Evolutionary conservation across 2,888 invertebrate species (phyloP).

Genomic region (Ochlodes sylvanus): DNA sequence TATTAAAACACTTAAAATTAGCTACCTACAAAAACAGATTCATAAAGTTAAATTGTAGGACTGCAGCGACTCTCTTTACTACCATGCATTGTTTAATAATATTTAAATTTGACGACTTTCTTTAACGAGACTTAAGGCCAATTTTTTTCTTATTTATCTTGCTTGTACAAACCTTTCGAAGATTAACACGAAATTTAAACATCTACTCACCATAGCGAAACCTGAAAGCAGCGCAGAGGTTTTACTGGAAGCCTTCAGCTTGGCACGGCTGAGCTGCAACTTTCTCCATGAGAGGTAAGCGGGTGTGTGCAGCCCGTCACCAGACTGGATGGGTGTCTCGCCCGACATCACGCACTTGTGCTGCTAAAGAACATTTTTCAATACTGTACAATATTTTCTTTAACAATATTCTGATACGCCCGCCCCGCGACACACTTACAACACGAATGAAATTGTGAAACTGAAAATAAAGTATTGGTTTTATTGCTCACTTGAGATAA

Average conservation of each 20-base stretch:
- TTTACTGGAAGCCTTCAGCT: constrained; percentile 98
- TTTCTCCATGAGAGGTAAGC: constrained; percentile 96
- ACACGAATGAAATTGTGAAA: constrained; percentile 11
- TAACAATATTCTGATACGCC: neutral
- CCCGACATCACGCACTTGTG: constrained; percentile 79
- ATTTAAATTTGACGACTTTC: too few species aligned
- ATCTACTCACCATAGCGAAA: constrained; percentile 95
- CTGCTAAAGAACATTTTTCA: constrained; percentile 53
- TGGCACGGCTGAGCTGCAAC: constrained; percentile 97
- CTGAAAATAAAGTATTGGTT: neutral
- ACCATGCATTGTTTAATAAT: too few species aligned
- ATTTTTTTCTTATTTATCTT: too few species aligned
- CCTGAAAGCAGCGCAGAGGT: constrained; percentile 98
- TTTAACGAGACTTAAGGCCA: too few species aligned
- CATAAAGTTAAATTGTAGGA: too few species aligned
- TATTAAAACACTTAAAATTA: too few species aligned
- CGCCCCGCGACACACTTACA: constrained; percentile 1
- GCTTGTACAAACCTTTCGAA: too few species aligned
- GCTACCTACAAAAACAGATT: too few species aligned
- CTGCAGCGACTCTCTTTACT: too few species aligned
- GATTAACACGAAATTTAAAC: neutral
- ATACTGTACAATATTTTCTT: constrained; percentile 10
- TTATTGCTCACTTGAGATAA: constrained; percentile 6
- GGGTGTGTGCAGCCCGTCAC: constrained; percentile 91
- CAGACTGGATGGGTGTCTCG: constrained; percentile 89